A percentile compares a stretch with the other conserved stretches of the same genome.
phyloP scores from a whole-genome alignment of 2,888 invertebrate species.

The Mimumesa dahlbomi region DNA sequence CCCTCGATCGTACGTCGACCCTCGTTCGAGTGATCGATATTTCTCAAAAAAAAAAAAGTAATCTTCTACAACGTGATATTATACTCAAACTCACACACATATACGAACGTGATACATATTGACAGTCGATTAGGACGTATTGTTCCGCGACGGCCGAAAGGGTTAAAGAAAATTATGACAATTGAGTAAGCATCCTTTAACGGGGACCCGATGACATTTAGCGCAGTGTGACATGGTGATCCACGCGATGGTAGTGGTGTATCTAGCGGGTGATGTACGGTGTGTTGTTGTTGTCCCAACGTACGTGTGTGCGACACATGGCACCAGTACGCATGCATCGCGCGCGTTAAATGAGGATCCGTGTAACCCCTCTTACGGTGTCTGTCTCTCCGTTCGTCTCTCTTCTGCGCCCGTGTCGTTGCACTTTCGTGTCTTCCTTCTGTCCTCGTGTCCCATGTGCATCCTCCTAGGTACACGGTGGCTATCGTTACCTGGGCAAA shows the following conservation, averaged over 20 bases:
- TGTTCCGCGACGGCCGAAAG: too few species aligned
- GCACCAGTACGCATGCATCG: slow-evolving; percentile 11
- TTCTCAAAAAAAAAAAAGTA: too few species aligned
- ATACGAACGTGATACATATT: too few species aligned
- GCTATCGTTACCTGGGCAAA: slow-evolving; percentile 56
- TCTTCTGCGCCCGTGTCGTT: slow-evolving; percentile 3
- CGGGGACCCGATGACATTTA: slow-evolving; percentile 78
- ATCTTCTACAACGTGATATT: too few species aligned
- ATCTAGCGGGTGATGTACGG: slow-evolving; percentile 51
- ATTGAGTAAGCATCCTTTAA: slow-evolving; percentile 70
- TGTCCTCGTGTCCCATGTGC: slow-evolving; percentile 55
- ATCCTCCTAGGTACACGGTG: slow-evolving; percentile 58
- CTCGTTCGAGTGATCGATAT: too few species aligned
- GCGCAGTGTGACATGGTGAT: slow-evolving; percentile 68
- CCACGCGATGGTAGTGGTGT: slow-evolving; percentile 62
- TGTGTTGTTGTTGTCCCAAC: slow-evolving; percentile 52
- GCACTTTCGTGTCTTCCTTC: slow-evolving; percentile 10
- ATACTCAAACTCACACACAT: too few species aligned
- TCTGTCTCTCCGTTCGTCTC: slow-evolving; percentile 14
- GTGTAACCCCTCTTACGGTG: slow-evolving; percentile 55
- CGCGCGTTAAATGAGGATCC: slow-evolving; percentile 58
- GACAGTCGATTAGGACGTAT: too few species aligned
- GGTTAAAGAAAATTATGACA: slow-evolving; percentile 64
- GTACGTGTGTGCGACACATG: slow-evolving; percentile 23
- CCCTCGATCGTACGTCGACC: too few species aligned